These are phyloP conservation scores for Hedychridium roseum DNA, from an alignment of 2,888 invertebrate genomes.

Conservation along the genomic window DNA sequence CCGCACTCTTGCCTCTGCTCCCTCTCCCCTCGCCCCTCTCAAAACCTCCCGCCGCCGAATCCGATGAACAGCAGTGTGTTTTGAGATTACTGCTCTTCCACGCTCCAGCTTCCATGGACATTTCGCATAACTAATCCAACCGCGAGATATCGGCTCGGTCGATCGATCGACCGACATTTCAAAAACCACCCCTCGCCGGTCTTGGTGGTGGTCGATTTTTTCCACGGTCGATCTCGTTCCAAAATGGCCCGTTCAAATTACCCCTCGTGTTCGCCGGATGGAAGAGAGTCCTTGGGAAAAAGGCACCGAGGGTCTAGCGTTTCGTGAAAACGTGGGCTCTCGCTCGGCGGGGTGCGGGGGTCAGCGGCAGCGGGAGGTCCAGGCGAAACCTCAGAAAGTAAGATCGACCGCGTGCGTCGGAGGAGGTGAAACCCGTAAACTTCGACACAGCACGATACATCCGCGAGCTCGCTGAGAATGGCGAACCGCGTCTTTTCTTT, in stretches of 20 bases:
- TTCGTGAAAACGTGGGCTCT: not conserved
- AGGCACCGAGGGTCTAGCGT: too few species aligned
- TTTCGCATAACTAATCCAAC: conserved; percentile 33
- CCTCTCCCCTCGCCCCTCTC: conserved; percentile 17
- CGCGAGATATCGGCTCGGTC: too few species aligned
- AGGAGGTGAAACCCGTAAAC: conserved; percentile 14
- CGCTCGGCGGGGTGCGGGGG: not conserved
- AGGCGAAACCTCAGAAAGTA: conserved; percentile 17
- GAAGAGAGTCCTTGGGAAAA: too few species aligned
- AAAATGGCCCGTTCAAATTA: too few species aligned
- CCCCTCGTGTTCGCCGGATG: too few species aligned
- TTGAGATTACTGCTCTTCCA: conserved; percentile 47
- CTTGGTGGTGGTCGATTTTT: too few species aligned
- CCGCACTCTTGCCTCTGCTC: conserved; percentile 27
- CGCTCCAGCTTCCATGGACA: conserved; percentile 12
- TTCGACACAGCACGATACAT: too few species aligned
- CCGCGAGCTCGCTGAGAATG: too few species aligned
- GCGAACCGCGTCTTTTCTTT: conserved; percentile 5
- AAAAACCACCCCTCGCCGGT: too few species aligned
- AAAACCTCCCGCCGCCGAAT: too few species aligned
- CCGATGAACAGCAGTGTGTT: conserved; percentile 49
- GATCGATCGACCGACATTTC: conserved; percentile 7
- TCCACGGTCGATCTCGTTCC: too few species aligned
- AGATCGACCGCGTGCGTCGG: conserved; percentile 22
- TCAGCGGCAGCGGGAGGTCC: not conserved